Evolutionary conservation across 2,797 vertebrate genomes (phyloP), one percentile per base, ranked within the genome.

Genomic region (Antrozous pallidus): DNA sequence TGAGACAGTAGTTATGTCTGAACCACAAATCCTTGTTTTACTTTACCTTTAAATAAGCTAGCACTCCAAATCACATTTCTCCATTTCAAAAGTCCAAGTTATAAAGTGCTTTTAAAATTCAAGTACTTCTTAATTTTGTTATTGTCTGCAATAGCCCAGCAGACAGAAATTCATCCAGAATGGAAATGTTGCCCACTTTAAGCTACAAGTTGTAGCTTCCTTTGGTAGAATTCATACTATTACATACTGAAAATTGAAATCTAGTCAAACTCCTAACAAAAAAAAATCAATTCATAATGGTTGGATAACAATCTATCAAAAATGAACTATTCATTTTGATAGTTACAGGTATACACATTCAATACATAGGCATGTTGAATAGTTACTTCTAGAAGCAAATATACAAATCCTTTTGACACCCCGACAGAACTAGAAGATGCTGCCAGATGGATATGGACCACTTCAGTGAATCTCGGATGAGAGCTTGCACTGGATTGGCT

Each of bases 341-440:
- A 98, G 97, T 97, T 97, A 98, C 97, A 98, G 97, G 98, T 93
- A 98, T 96, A 98, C 97, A 98, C 97, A 98, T 79, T 96, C 75
- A 97, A 98, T 97, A 98, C 98, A 98, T 10, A 97, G 95, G 96
- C 97, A 97, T 96, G 98, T 97, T 97, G 89, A 98, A 98, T 97
- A 99, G 97, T 98, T 98, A 98, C 98, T 98, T 98, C 98, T 99
- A 98, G 98, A 98, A 99, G 98, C 98, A 99, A 99, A 98, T 99
- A 99, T 99, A 99, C 99, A 99, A 99, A 99, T 99, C 99, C 99
- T 99, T 98, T 98, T 96, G 99, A 98, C 99, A 99, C 98, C 98
- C 99, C 98, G 99, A 99, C 98, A 99, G 99, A 99, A 99, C 99
- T 99, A 99, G 99, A 98, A 98, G 99, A 99, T 98, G 99, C 98